A percentile compares a stretch with the other conserved stretches of the same genome.
Conservation (phyloP, 2,888 invertebrate genomes). For the Sympetrum striolatum region DNA sequence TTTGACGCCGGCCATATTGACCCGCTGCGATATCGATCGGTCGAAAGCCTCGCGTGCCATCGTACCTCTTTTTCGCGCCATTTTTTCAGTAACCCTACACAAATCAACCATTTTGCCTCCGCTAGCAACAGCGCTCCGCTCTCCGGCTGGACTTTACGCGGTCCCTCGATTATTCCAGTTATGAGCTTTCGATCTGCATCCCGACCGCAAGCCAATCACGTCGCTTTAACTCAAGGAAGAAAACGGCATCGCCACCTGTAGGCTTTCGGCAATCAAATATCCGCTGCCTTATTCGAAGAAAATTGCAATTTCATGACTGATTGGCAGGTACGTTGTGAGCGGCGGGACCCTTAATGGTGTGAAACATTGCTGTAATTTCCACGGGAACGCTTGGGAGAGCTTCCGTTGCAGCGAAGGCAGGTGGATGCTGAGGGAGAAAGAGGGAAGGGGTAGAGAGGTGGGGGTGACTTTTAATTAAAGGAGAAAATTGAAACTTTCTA, state of each 20-base stretch:
- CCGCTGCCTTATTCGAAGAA: neutral
- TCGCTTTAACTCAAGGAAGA: slow-evolving; percentile 2
- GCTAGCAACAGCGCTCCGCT: neutral
- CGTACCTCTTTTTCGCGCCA: neutral
- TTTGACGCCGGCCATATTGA: neutral
- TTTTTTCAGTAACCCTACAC: neutral
- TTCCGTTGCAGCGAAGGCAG: neutral
- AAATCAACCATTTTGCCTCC: neutral
- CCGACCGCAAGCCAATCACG: slow-evolving; percentile 23
- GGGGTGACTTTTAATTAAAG: too few relatives aligned
- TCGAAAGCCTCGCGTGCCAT: neutral
- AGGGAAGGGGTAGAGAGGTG: too few relatives aligned
- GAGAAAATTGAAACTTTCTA: too few relatives aligned
- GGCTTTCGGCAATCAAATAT: slow-evolving; percentile 34
- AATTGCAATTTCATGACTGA: slow-evolving; percentile 30
- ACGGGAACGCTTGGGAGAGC: neutral
- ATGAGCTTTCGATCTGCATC: neutral
- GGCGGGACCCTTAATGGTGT: neutral
- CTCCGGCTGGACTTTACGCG: neutral
- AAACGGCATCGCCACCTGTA: slow-evolving; percentile 28
- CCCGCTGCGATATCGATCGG: neutral
- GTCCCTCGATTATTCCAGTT: neutral
- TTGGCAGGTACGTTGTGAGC: neutral
- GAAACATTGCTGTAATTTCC: neutral
- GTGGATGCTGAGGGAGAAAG: neutral